Conservation (phyloP, 2,888 invertebrate genomes). For the Plagiodera versicolora region DNA sequence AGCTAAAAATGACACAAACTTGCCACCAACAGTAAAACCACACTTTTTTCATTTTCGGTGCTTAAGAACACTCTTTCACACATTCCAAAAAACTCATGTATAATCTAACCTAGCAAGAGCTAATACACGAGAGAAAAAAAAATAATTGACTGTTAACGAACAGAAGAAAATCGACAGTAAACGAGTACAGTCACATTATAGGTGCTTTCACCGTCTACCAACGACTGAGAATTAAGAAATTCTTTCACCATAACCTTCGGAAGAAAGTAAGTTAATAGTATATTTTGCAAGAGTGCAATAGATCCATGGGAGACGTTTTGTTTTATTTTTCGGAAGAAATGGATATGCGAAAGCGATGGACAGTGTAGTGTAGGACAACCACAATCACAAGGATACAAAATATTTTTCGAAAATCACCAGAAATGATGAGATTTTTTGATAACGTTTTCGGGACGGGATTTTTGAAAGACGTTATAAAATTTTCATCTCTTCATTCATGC, state of each 20-base stretch:
- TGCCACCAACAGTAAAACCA: neutral
- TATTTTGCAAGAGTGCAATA: conserved; percentile 26
- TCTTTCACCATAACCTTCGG: conserved; percentile 40
- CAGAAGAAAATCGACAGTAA: conserved; percentile 33
- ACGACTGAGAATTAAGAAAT: conserved; percentile 37
- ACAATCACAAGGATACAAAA: too few relatives aligned
- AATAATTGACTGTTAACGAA: conserved; percentile 8
- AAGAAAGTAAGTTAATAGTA: conserved; percentile 37
- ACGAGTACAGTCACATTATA: neutral
- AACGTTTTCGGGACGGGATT: too few relatives aligned
- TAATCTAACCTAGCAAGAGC: conserved; percentile 9
- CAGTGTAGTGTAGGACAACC: conserved; percentile 2
- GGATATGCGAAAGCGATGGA: conserved; percentile 1
- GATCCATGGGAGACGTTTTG: conserved; percentile 34
- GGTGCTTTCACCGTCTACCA: conserved; percentile 43
- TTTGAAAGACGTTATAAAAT: too few relatives aligned
- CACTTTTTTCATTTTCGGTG: neutral
- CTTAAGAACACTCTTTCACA: neutral
- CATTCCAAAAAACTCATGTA: neutral
- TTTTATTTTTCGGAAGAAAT: conserved; percentile 18
- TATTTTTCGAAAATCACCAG: too few relatives aligned
- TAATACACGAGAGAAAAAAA: conserved; percentile 15
- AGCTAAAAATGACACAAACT: neutral
- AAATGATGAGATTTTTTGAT: too few relatives aligned
- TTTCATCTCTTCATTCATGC: too few relatives aligned